These are phyloP conservation scores for Apamea crenata DNA, from an alignment of 2,888 invertebrate species.

Conservation along the genomic window DNA sequence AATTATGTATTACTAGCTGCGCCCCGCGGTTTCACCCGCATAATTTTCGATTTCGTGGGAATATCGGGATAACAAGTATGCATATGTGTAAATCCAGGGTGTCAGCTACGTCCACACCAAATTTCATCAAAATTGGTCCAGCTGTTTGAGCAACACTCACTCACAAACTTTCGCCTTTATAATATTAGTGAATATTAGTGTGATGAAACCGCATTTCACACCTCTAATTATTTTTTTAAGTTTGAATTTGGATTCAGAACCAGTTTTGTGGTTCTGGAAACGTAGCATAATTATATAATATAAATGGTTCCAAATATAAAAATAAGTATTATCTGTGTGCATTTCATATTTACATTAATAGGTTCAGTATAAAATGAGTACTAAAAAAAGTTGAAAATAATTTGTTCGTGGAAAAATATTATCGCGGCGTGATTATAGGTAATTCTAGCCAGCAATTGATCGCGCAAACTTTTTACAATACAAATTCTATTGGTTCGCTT, in stretches of 20 bases:
- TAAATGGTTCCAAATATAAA: constrained; percentile 1
- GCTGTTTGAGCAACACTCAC: too few species aligned
- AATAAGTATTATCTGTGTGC: constrained; percentile 9
- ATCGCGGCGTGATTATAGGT: constrained; percentile 43
- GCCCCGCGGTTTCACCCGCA: too few species aligned
- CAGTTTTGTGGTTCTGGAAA: neutral
- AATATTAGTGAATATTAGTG: too few species aligned
- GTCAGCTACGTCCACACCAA: too few species aligned
- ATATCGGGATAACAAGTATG: too few species aligned
- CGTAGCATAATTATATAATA: neutral
- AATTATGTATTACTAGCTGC: too few species aligned
- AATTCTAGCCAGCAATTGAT: constrained; percentile 39
- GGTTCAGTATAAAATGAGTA: constrained; percentile 15
- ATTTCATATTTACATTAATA: constrained; percentile 23
- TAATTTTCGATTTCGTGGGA: too few species aligned
- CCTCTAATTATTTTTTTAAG: neutral
- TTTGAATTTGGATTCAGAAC: neutral
- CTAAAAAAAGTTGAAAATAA: constrained; percentile 37
- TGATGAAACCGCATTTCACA: neutral
- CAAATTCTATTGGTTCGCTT: constrained; percentile 23
- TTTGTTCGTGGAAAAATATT: constrained; percentile 56
- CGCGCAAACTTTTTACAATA: constrained; percentile 40
- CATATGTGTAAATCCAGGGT: too few species aligned
- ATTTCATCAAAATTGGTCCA: too few species aligned
- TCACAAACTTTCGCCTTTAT: too few species aligned